Conservation (phyloP, 2,888 invertebrate genomes). For the Leptinotarsa peninsularis region DNA sequence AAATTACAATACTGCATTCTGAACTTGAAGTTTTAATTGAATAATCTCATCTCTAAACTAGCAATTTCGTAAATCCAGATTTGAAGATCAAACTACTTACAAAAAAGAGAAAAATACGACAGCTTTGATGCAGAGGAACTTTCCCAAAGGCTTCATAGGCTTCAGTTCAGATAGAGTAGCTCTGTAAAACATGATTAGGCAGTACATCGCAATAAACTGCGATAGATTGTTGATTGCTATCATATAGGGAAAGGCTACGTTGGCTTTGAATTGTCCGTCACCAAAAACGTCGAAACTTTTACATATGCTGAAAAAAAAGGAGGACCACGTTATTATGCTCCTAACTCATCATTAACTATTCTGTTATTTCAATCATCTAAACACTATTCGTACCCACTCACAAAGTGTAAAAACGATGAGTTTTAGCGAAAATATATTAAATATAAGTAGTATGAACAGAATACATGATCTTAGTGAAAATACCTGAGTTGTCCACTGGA, state of each 20-base stretch:
- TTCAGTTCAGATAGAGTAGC: conserved; percentile 87
- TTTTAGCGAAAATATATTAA: too few relatives aligned
- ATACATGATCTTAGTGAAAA: too few relatives aligned
- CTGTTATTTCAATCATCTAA: too few relatives aligned
- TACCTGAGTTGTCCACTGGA: too few relatives aligned
- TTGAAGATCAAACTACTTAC: conserved; percentile 73
- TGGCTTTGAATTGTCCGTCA: conserved; percentile 89
- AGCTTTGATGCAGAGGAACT: conserved; percentile 96
- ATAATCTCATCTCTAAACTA: too few relatives aligned
- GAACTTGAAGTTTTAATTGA: too few relatives aligned
- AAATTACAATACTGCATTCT: too few relatives aligned
- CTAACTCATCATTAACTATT: too few relatives aligned
- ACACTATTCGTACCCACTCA: too few relatives aligned
- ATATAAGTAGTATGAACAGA: too few relatives aligned
- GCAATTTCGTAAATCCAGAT: too few relatives aligned
- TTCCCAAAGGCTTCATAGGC: conserved; percentile 94
- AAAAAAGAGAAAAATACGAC: conserved; percentile 98
- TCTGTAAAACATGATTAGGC: conserved; percentile 91
- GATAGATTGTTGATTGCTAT: conserved; percentile 89
- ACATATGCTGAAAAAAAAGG: conserved; percentile 77
- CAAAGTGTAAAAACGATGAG: too few relatives aligned
- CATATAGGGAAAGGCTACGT: conserved; percentile 91
- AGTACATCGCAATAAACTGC: conserved; percentile 97
- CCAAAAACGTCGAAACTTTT: conserved; percentile 87
- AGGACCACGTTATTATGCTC: not conserved